A percentile compares a stretch with the other conserved stretches of the same genome.
These are phyloP conservation scores for Thamnophis sirtalis DNA, from an alignment of 2,113 vertebrate species.

Conservation along the genomic window DNA sequence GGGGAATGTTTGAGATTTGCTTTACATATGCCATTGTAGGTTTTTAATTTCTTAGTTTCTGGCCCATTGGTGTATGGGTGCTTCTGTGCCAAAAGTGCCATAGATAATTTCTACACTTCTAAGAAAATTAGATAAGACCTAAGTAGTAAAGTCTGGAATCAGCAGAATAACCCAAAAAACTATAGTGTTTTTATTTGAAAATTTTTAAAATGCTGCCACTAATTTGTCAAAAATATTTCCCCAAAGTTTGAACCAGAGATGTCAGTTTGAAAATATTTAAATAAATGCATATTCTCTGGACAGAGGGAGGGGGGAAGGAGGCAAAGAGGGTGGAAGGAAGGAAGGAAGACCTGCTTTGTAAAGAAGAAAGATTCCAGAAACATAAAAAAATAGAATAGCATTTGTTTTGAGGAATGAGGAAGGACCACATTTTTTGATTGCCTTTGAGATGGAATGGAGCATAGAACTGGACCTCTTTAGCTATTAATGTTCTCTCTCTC, in stretches of 20 bases:
- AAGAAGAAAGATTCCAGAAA: background rate
- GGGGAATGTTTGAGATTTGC: background rate
- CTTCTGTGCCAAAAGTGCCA: background rate
- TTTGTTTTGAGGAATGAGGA: slow-evolving; percentile 1
- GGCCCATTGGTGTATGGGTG: background rate
- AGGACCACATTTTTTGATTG: slow-evolving; percentile 20
- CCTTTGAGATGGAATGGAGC: background rate
- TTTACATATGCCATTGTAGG: background rate
- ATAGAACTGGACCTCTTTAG: background rate
- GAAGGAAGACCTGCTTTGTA: background rate
- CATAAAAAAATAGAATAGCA: background rate
- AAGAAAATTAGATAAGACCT: background rate
- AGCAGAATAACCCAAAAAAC: background rate
- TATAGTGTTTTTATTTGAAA: background rate
- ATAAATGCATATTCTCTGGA: no score
- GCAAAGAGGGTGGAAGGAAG: background rate
- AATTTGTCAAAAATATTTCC: background rate
- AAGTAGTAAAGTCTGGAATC: background rate
- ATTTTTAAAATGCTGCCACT: background rate
- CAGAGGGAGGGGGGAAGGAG: background rate
- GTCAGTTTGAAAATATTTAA: background rate
- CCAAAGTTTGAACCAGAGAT: background rate
- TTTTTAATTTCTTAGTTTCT: background rate
- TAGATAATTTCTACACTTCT: background rate
- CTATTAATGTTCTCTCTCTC: background rate